Evolutionary conservation across 2,797 vertebrate species (phyloP).

Genomic region (Xerus rutilus): DNA sequence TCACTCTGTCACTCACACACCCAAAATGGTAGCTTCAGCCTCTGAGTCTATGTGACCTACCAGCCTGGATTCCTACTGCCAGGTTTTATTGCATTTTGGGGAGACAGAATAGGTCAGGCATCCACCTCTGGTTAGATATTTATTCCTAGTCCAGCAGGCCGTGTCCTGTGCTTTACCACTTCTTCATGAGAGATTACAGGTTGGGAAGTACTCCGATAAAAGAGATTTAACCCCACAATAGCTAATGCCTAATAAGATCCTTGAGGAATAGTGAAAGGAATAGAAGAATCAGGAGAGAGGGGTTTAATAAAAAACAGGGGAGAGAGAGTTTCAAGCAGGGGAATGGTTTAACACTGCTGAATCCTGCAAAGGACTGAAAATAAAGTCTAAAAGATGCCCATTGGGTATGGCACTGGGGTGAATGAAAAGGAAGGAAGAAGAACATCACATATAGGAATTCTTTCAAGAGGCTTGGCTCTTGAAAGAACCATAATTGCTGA

Average conservation of each 20-base stretch:
- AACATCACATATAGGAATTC: not conserved
- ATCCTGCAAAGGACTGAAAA: not conserved
- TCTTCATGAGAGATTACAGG: not conserved
- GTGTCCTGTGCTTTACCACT: not conserved
- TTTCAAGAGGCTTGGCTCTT: not conserved
- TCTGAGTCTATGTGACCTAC: not conserved
- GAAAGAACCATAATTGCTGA: not conserved
- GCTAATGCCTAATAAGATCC: not conserved
- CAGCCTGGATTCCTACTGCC: too few relatives aligned
- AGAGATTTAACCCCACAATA: not conserved
- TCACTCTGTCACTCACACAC: not conserved
- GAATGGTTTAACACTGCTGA: not conserved
- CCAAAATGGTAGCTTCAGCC: not conserved
- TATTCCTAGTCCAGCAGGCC: not conserved
- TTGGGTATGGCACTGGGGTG: not conserved
- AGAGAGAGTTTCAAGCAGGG: not conserved
- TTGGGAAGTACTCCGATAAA: not conserved
- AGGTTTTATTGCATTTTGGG: too few relatives aligned
- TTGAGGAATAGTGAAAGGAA: not conserved
- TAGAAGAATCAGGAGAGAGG: not conserved
- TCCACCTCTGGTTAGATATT: not conserved
- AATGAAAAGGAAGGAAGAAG: not conserved
- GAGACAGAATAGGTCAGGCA: not conserved
- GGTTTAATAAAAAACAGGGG: conserved; percentile 15
- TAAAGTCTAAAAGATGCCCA: not conserved